phyloP scores from a whole-genome alignment of 2,113 vertebrate genomes.

The Limanda limanda region DNA sequence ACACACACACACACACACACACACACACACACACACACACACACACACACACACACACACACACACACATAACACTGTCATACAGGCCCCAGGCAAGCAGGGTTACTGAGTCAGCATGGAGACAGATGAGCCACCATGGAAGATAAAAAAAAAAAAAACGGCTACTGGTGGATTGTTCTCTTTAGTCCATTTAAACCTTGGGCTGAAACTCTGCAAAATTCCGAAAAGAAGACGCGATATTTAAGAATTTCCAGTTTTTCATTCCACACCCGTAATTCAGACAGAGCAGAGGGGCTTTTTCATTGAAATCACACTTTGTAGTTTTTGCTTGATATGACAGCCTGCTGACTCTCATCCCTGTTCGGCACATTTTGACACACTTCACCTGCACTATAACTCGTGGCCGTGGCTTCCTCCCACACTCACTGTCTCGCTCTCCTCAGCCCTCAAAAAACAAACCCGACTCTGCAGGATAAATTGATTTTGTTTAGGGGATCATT shows the following conservation, averaged over 20 bases:
- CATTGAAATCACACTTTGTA: conserved; percentile 11
- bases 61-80: conserved; percentile 29
- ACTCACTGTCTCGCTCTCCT: conserved; percentile 20
- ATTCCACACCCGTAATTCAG: conserved; percentile 20
- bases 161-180: conserved; percentile 27
- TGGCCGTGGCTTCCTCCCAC: conserved; percentile 13
- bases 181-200: conserved; percentile 12
- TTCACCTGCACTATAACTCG: not conserved
- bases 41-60: conserved; percentile 37
- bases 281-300: conserved; percentile 17
- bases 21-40: conserved; percentile 37
- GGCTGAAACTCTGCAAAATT: conserved; percentile 1
- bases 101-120: conserved; percentile 58
- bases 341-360: conserved; percentile 7
- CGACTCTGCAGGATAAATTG: conserved; percentile 48
- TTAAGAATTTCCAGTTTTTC: conserved; percentile 31
- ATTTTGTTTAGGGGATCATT: conserved; percentile 78
- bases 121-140: conserved; percentile 31
- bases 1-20: conserved; percentile 38
- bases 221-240: not conserved
- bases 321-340: conserved; percentile 6
- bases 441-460: conserved; percentile 3
- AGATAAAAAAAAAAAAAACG: conserved; percentile 17
- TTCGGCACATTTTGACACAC: conserved; percentile 4
- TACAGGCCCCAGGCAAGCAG: conserved; percentile 20